These are phyloP conservation scores for Diaphora mendica DNA, from an alignment of 2,888 invertebrate genomes.

Conservation along the genomic window DNA sequence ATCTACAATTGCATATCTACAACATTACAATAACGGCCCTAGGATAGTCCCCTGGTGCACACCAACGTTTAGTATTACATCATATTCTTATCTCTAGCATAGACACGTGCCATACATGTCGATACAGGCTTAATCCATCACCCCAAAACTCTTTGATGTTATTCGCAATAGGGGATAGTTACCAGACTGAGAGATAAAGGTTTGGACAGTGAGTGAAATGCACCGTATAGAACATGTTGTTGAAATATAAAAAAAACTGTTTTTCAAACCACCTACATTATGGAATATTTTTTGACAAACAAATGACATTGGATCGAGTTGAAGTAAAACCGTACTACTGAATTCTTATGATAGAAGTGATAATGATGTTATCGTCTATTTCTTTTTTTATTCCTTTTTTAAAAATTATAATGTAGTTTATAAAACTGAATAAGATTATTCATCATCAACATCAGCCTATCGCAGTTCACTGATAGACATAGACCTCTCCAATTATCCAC, in stretches of 20 bases:
- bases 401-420: neutral
- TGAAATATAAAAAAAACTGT: neutral
- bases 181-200: constrained; percentile 44
- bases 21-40: constrained; percentile 27
- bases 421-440: neutral
- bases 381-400: neutral
- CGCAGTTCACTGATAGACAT: no score
- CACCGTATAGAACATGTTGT: constrained; percentile 26
- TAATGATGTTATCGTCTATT: no score
- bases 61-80: constrained; percentile 53
- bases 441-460: no score
- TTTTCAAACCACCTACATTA: neutral
- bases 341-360: neutral
- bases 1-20: constrained; percentile 46
- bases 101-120: constrained; percentile 71
- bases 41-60: constrained; percentile 28
- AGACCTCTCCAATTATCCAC: no score
- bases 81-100: constrained; percentile 62
- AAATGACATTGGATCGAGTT: neutral
- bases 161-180: constrained; percentile 61
- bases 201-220: constrained; percentile 26
- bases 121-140: constrained; percentile 79
- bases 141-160: constrained; percentile 79
- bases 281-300: neutral
- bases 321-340: neutral